Evolutionary conservation across 1,140 invertebrate genomes (phyloP), one percentile per base, ranked within the genome.

Genomic region (Macrosteles quadrilineatus): DNA sequence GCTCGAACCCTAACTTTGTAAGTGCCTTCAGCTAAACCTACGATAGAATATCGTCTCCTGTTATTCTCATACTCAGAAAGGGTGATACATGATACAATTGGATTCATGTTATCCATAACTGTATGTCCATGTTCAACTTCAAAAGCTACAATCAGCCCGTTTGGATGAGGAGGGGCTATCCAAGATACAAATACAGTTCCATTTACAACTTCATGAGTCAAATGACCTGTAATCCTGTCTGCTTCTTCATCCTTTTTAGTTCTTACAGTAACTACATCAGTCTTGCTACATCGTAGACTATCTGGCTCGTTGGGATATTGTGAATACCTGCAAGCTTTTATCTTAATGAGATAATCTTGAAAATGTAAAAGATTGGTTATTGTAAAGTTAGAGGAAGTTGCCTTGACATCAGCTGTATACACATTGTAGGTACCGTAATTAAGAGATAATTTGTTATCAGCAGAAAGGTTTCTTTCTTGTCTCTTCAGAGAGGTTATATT

Each of bases 121-220:
- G 50, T 71, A 47, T 55, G 32, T 29, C 50, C 36, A 25, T 77
- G 73, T 71, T 90, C 86, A 30, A 97, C 87, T 53, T 88, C 85
- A 79, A 95, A 97, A 0, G 88, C 88, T 1, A 95, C 83, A 43
- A 97, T 89, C 23, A 92, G 82, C 0, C 95, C 93, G 79, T 98
- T 98, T 0, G 95, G 93, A 65, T 88, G 79, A 17, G 74, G 68
- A 0, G 95, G 95, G 19, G 67, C 29, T 2, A 45, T n/a, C 75
- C 75, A 77, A 14, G 43, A 67, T n/a, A 77, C 53, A 9, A 63
- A 53, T 23, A 70, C 71, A 19, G 73, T 76, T 45, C 68, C 68
- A 62, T 77, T 77, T 4, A 69, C 32, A 0, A 72, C 68, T 30
- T 67, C 27, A 1, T 29, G 47, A 29, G 67, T 47, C 4, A 36